Conservation (phyloP, 2,888 invertebrate genomes). For the Horisme vitalbata region DNA sequence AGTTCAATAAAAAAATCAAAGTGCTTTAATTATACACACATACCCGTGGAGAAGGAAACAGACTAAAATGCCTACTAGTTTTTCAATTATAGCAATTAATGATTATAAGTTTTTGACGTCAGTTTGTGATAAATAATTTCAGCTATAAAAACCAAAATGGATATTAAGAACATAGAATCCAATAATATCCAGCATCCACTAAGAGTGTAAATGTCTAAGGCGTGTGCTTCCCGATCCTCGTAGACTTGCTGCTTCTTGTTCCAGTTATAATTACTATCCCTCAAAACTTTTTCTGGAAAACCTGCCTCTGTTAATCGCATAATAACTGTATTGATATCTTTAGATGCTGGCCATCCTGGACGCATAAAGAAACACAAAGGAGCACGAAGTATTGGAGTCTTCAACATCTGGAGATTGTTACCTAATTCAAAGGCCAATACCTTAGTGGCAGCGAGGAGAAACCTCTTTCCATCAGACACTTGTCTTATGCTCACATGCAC, state of each 20-base stretch:
- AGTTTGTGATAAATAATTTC: conserved; percentile 44
- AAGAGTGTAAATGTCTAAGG: conserved; percentile 43
- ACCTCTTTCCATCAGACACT: conserved; percentile 48
- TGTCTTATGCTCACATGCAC: conserved; percentile 33
- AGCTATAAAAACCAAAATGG: conserved; percentile 39
- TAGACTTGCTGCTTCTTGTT: conserved; percentile 11
- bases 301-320: conserved; percentile 46
- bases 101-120: background rate
- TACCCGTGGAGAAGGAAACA: too few species aligned
- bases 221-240: conserved; percentile 10
- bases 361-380: conserved; percentile 50
- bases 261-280: conserved; percentile 22
- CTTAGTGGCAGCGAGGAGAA: conserved; percentile 44
- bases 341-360: conserved; percentile 55
- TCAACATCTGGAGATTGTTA: conserved; percentile 44
- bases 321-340: conserved; percentile 39
- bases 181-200: conserved; percentile 52
- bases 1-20: too few species aligned
- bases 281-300: conserved; percentile 36
- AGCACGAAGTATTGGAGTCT: conserved; percentile 37
- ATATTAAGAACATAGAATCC: conserved; percentile 40
- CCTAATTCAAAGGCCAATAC: conserved; percentile 31
- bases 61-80: too few species aligned
- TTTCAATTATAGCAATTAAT: too few species aligned
- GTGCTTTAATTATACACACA: too few species aligned